A percentile compares a stretch with the other conserved stretches of the same genome.
These are phyloP conservation scores for Anastatus disparis DNA, from an alignment of 1,140 invertebrate species.

Conservation along the genomic window DNA sequence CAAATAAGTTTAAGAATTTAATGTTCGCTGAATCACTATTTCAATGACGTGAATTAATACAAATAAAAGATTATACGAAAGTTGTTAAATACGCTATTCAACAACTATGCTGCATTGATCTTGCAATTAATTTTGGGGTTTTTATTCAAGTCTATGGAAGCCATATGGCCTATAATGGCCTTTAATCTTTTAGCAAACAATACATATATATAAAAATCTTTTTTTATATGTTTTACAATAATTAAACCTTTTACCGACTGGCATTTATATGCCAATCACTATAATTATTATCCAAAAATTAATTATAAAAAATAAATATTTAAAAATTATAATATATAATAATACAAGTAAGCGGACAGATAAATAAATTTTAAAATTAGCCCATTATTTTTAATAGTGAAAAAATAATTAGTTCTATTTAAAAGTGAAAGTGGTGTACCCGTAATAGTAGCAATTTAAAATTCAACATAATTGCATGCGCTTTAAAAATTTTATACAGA, in stretches of 20 bases:
- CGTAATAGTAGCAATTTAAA: no score
- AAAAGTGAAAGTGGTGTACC: no score
- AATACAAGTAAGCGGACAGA: no score
- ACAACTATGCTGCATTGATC: conserved; percentile 12
- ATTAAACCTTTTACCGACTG: conserved; percentile 13
- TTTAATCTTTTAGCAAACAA: conserved; percentile 10
- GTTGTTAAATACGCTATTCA: neutral
- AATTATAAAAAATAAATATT: no score
- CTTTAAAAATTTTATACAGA: no score
- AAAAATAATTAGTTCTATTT: no score
- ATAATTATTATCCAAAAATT: no score
- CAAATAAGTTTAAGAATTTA: conserved; percentile 13
- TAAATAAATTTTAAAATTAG: no score
- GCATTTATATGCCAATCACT: conserved; percentile 11
- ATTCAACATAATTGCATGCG: no score
- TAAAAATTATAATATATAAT: no score
- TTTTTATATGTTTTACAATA: conserved; percentile 17
- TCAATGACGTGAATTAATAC: neutral
- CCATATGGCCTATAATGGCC: conserved; percentile 25
- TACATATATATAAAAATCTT: no score
- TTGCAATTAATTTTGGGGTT: neutral
- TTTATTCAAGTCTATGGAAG: conserved; percentile 34
- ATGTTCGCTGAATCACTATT: neutral
- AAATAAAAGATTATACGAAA: conserved; percentile 18
- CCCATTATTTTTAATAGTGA: no score